Evolutionary conservation across 2,888 invertebrate genomes (phyloP).

Genomic region (Phragmatobia fuliginosa): DNA sequence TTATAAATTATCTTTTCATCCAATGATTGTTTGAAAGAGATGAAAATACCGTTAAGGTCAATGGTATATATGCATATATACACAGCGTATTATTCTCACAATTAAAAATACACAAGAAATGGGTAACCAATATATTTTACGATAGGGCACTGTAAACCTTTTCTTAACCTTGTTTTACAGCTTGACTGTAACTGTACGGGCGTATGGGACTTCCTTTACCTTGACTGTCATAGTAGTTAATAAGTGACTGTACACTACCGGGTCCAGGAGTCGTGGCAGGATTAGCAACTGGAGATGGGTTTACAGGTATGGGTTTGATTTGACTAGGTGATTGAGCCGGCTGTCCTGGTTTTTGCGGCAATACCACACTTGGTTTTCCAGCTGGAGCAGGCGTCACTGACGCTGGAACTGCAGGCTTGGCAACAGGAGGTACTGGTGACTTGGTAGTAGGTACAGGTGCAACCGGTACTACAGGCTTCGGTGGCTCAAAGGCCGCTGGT

Average conservation of each 20-base stretch:
- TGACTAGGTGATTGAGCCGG: conserved; percentile 47
- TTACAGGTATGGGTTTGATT: conserved; percentile 69
- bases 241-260: conserved; percentile 74
- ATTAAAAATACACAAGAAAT: background rate
- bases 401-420: conserved; percentile 33
- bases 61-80: background rate
- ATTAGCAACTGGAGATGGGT: conserved; percentile 61
- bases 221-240: conserved; percentile 77
- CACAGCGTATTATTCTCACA: background rate
- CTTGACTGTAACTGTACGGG: conserved; percentile 79
- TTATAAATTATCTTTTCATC: background rate
- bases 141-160: background rate
- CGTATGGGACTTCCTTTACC: conserved; percentile 78
- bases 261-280: conserved; percentile 77
- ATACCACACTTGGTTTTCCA: conserved; percentile 31
- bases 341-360: conserved; percentile 28
- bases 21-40: background rate
- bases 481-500: conserved; percentile 25
- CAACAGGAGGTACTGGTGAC: conserved; percentile 40
- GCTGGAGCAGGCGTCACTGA: conserved; percentile 29
- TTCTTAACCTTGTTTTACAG: conserved; percentile 79
- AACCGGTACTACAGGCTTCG: conserved; percentile 35
- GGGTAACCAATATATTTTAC: background rate
- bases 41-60: background rate
- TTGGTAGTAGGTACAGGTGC: conserved; percentile 16